phyloP scores from a whole-genome alignment of 2,888 invertebrate species.

The Acleris literana region DNA sequence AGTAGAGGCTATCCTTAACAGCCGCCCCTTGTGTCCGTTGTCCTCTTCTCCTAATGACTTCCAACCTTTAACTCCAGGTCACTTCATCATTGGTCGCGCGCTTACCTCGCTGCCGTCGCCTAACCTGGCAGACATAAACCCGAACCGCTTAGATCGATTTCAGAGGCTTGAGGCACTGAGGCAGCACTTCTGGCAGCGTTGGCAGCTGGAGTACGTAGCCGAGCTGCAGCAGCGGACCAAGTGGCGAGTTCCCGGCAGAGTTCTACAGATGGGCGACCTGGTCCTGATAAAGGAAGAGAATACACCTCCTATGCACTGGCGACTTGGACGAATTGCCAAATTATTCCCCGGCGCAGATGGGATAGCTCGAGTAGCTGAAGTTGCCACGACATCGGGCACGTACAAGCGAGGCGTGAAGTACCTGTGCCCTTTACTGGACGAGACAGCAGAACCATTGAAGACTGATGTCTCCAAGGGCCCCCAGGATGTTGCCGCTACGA shows the following conservation, averaged over 20 bases:
- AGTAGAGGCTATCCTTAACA: constrained; percentile 1
- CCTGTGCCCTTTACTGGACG: constrained; percentile 1
- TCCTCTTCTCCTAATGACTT: too few species aligned
- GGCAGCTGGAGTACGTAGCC: neutral
- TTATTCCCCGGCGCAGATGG: neutral
- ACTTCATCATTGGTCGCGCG: too few species aligned
- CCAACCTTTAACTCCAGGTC: too few species aligned
- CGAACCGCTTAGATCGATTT: too few species aligned
- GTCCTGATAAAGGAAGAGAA: neutral
- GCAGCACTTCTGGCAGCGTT: neutral
- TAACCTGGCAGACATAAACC: too few species aligned
- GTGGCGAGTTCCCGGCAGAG: neutral
- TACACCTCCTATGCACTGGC: neutral
- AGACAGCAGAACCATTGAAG: neutral
- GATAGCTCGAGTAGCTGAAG: neutral
- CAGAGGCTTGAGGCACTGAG: too few species aligned
- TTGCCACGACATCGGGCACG: neutral
- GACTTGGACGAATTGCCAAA: neutral
- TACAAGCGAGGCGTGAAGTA: constrained; percentile 3
- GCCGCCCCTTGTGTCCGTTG: neutral
- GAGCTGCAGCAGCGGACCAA: neutral
- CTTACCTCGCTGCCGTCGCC: too few species aligned
- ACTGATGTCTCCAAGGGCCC: constrained; percentile 7
- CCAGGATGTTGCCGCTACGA: constrained; percentile 1
- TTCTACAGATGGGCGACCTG: neutral